Base-by-base conservation (phyloP, 2,113 vertebrate genomes). In the Redunca redunca region DNA sequence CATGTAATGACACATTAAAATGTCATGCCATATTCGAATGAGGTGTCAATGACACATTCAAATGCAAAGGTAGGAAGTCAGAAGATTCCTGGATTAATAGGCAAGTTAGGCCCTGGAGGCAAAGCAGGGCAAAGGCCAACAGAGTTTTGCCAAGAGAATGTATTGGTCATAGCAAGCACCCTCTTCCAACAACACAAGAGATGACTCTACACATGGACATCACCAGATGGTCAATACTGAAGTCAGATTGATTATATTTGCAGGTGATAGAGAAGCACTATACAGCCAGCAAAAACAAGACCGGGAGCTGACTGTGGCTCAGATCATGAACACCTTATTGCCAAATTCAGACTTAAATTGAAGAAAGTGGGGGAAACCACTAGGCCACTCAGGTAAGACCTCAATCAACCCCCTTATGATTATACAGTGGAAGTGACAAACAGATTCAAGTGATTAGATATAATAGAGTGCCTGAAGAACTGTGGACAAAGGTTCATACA, bases 281-380 rank as follows among this genome's bases (percentile, higher is more conserved):
- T 71, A 71, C n/a, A 71, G n/a, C 36, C 67, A 71, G 67, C n/a
- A 71, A 71, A 36, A 40, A 6, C 67, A 71, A 71, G 67, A 71
- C 19, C 0, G 0, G 9, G 19, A 71, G 67, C 64, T 36, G 9
- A 36, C 67, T 71, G n/a, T 71, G 0, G 2, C 67, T 23, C 67
- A 71, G 67, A 71, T 71, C 67, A 12, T 36, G 19, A 40, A 71
- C n/a, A 36, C n/a, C 67, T 71, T 40, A 71, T 6, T 23, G 10
- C n/a, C n/a, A 36, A 71, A 12, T 12, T 23, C 17, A 71, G n/a
- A 36, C 19, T 71, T 6, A 71, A 36, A 40, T 40, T 23, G n/a
- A 36, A 36, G 19, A 71, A 71, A 71, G n/a, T 71, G 5, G n/a
- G 5, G 67, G 36, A 71, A 71, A 71, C n/a, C n/a, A 71, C 67